Conservation (phyloP, 2,888 invertebrate genomes). For the Dilophus febrilis region DNA sequence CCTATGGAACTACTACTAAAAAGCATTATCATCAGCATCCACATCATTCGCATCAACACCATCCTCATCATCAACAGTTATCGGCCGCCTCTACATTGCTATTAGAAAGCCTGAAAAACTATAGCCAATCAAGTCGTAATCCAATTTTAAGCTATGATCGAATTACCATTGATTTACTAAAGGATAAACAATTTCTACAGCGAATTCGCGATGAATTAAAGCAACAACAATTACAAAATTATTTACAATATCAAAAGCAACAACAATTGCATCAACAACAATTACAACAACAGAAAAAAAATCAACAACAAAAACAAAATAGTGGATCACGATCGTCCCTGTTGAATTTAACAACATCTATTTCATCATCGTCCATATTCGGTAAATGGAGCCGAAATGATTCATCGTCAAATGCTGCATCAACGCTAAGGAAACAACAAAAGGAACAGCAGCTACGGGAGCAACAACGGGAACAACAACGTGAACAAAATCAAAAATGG, state of each 20-base stretch:
- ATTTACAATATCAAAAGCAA: slow-evolving; percentile 19
- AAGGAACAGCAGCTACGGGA: slow-evolving; percentile 6
- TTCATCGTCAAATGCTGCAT: slow-evolving; percentile 17
- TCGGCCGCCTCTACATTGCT: slow-evolving; percentile 7
- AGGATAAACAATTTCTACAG: slow-evolving; percentile 54
- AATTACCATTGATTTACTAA: slow-evolving; percentile 53
- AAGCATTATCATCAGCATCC: background rate
- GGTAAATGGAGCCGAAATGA: too few species aligned
- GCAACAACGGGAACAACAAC: slow-evolving; percentile 16
- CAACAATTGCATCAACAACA: background rate
- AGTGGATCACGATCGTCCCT: too few species aligned
- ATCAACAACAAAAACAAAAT: background rate
- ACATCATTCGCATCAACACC: background rate
- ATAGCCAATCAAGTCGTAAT: slow-evolving; percentile 8
- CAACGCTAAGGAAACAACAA: slow-evolving; percentile 15
- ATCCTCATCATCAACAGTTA: background rate
- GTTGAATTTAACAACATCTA: too few species aligned
- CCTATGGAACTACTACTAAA: too few species aligned
- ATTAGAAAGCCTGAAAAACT: slow-evolving; percentile 15
- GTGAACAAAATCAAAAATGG: too few species aligned
- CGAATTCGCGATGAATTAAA: slow-evolving; percentile 24
- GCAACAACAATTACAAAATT: slow-evolving; percentile 24
- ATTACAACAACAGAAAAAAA: too few species aligned
- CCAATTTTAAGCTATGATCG: slow-evolving; percentile 33
- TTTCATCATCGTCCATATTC: too few species aligned